A percentile compares a stretch with the other conserved stretches of the same genome.
phyloP scores from a whole-genome alignment of 2,888 invertebrate species.

The Microplitis manilae region DNA sequence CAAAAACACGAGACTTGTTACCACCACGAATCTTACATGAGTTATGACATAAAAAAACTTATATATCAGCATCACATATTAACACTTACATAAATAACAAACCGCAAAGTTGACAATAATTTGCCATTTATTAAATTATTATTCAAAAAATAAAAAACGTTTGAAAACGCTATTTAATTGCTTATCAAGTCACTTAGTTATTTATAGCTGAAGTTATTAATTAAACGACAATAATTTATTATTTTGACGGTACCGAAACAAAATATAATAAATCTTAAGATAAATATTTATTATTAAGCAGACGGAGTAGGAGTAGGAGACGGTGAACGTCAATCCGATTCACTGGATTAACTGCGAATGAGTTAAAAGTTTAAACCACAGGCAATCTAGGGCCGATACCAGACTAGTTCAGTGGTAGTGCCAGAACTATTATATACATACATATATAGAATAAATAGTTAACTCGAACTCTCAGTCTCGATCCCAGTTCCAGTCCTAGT shows the following conservation, averaged over 20 bases:
- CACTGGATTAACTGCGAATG: constrained; percentile 11
- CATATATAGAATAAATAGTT: background rate
- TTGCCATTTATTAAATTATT: background rate
- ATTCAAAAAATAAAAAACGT: background rate
- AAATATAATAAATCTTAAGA: background rate
- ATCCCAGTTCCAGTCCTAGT: background rate
- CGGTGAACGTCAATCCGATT: background rate
- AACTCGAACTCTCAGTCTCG: background rate
- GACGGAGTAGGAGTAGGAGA: background rate
- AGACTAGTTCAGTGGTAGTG: background rate
- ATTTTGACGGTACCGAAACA: background rate
- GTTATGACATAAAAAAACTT: constrained; percentile 10
- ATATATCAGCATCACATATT: background rate
- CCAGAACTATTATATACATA: background rate
- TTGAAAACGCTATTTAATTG: background rate
- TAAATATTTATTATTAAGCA: background rate
- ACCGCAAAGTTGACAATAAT: background rate
- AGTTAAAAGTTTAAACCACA: background rate
- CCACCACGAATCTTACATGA: constrained; percentile 15
- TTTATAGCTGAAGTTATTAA: background rate
- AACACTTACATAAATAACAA: background rate
- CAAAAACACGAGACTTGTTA: constrained; percentile 7
- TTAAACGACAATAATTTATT: background rate
- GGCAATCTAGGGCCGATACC: background rate
- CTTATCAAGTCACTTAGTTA: background rate